Base-by-base conservation (phyloP, 2,888 invertebrate genomes). In the Athalia rosae region DNA sequence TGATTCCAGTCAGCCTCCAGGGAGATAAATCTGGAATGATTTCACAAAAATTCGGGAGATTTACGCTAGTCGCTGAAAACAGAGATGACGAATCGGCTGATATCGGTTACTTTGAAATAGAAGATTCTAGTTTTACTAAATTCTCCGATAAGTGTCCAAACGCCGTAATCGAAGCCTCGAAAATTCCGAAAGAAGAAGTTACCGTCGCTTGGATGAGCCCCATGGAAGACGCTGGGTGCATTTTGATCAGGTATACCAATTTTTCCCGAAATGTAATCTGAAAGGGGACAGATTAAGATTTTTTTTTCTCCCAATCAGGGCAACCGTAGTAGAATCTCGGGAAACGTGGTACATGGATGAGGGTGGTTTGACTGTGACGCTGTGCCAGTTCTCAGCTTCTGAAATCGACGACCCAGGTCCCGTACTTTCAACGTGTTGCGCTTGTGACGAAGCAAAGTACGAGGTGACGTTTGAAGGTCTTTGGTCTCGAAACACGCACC, bases 391-490 rank as follows among this genome's bases (percentile, higher is more conserved):
- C 90, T 94, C 93, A 82, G 92, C 91, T 82, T 74, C 74, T 6
- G 91, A 92, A 74, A 92, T 92, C 78, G 91, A 91, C n/a, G 91
- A 90, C 79, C 92, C 89, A 73, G 91, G 89, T 43, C 91, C 91
- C 2, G 84, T 87, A 1, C 90, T 92, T 77, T 48, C 82, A 0
- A 93, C 93, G 81, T 98, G 98, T 89, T 98, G 98, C 90, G 97
- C 98, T 7, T 98, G 98, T 89, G 98, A 98, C 86, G 97, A 98
- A 87, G 99, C 99, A 78, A 97, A 98, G 89, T 99, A 99, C 90
- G 95, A 94, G 90, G 96, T 96, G 86, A 90, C 90, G 89, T 99
- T 96, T 88, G 95, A 98, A 90, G 99, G 99, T 0, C 92, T 98
- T 76, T 99, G 99, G 99, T 98, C 98, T 0, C 93, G 96, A 83